Conservation (phyloP, 2,797 vertebrate species). For the Rousettus madagascariensis region DNA sequence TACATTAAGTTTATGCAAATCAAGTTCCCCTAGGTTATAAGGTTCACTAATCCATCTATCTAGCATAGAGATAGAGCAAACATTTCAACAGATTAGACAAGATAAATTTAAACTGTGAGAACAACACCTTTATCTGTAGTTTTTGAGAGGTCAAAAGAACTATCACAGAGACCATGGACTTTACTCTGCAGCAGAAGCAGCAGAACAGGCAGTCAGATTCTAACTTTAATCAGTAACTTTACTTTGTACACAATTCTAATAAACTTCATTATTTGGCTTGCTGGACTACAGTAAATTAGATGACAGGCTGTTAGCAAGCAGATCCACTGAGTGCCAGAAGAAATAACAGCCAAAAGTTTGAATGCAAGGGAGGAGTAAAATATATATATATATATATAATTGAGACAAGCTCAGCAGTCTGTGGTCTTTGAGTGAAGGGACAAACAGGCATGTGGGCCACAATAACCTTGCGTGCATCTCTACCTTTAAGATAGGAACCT, state of each 20-base stretch:
- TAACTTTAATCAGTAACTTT: slow-evolving; percentile 68
- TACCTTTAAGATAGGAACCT: neutral
- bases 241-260: slow-evolving; percentile 64
- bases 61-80: slow-evolving; percentile 27
- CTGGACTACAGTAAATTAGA: slow-evolving; percentile 62
- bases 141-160: slow-evolving; percentile 48
- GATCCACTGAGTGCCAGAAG: slow-evolving; percentile 35
- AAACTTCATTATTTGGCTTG: slow-evolving; percentile 66
- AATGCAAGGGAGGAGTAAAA: slow-evolving; percentile 35
- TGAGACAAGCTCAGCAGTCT: neutral
- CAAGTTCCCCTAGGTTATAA: slow-evolving; percentile 29
- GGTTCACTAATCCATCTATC: slow-evolving; percentile 4
- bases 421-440: neutral
- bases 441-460: neutral
- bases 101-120: slow-evolving; percentile 2
- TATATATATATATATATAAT: no score
- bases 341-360: slow-evolving; percentile 19
- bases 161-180: slow-evolving; percentile 46
- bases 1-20: slow-evolving; percentile 38
- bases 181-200: slow-evolving; percentile 38
- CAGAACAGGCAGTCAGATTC: slow-evolving; percentile 43
- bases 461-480: neutral
- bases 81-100: slow-evolving; percentile 50
- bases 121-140: slow-evolving; percentile 52
- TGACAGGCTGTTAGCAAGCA: slow-evolving; percentile 58